Conservation (phyloP, 2,888 invertebrate species). For the Sinodicranocentrus sp. region DNA sequence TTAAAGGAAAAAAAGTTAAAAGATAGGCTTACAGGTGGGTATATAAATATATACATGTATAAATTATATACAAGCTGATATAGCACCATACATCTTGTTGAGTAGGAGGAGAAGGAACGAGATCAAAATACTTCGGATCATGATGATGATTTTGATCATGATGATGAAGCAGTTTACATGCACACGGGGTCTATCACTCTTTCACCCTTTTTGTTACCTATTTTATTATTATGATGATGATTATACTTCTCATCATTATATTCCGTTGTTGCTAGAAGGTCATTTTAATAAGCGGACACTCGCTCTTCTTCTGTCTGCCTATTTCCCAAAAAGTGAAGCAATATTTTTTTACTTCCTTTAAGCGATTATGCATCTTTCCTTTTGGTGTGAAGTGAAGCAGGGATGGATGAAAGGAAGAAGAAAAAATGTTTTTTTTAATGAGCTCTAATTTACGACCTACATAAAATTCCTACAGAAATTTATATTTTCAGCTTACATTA, state of each 20-base stretch:
- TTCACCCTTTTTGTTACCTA: slow-evolving; percentile 54
- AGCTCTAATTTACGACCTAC: slow-evolving; percentile 75
- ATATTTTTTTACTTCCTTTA: neutral
- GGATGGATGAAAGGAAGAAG: slow-evolving; percentile 16
- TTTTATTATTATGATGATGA: slow-evolving; percentile 30
- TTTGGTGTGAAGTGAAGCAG: slow-evolving; percentile 51
- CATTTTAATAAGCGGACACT: slow-evolving; percentile 59
- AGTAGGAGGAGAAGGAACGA: neutral
- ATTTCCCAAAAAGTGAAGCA: no score
- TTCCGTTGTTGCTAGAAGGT: slow-evolving; percentile 62
- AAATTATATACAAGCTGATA: neutral
- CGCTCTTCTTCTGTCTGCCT: no score
- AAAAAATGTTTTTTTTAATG: slow-evolving; percentile 71
- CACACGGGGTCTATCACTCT: slow-evolving; percentile 11
- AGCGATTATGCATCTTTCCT: slow-evolving; percentile 2
- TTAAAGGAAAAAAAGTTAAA: no score
- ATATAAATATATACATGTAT: no score
- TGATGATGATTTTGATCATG: neutral
- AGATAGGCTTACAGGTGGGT: no score
- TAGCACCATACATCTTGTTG: neutral
- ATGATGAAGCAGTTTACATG: slow-evolving; percentile 42
- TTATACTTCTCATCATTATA: slow-evolving; percentile 34
- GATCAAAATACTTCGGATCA: slow-evolving; percentile 24
- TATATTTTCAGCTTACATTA: slow-evolving; percentile 32
- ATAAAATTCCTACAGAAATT: slow-evolving; percentile 63